These are phyloP conservation scores for Cuniculus paca DNA, from an alignment of 2,797 vertebrate genomes.

Conservation along the genomic window DNA sequence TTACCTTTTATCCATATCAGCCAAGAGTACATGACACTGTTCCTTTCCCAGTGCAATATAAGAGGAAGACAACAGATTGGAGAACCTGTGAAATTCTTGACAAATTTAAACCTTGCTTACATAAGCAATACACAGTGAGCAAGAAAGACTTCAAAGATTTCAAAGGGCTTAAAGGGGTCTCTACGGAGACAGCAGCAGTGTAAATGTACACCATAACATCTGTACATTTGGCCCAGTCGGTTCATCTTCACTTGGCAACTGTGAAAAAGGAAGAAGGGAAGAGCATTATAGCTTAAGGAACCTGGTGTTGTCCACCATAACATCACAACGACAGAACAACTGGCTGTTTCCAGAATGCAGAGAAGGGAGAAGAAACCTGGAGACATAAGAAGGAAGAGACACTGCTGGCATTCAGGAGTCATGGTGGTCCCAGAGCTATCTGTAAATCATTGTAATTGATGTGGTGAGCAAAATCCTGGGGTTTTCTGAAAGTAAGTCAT, in stretches of 20 bases:
- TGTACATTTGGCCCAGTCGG: background rate
- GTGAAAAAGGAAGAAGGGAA: background rate
- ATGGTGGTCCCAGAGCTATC: background rate
- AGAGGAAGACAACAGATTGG: slow-evolving; percentile 54
- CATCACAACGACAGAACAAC: slow-evolving; percentile 58
- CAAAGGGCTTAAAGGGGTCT: slow-evolving; percentile 24
- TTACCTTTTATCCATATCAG: background rate
- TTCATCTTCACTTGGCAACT: slow-evolving; percentile 6
- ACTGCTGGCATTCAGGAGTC: background rate
- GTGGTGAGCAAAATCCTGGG: background rate
- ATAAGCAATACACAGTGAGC: slow-evolving; percentile 32
- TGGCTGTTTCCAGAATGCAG: background rate
- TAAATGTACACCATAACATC: background rate
- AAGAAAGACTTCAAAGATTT: slow-evolving; percentile 33
- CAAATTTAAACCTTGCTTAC: slow-evolving; percentile 71
- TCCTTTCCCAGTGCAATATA: background rate
- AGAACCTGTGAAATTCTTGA: slow-evolving; percentile 60
- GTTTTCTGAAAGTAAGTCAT: background rate
- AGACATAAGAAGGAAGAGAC: background rate
- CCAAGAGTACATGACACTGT: background rate
- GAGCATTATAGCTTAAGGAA: slow-evolving; percentile 16
- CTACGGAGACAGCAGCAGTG: slow-evolving; percentile 14
- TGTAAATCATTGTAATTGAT: background rate
- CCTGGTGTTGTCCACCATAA: slow-evolving; percentile 11
- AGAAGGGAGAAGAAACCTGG: slow-evolving; percentile 28